Conservation (phyloP, 2,113 vertebrate genomes). For the Isichthys henryi region DNA sequence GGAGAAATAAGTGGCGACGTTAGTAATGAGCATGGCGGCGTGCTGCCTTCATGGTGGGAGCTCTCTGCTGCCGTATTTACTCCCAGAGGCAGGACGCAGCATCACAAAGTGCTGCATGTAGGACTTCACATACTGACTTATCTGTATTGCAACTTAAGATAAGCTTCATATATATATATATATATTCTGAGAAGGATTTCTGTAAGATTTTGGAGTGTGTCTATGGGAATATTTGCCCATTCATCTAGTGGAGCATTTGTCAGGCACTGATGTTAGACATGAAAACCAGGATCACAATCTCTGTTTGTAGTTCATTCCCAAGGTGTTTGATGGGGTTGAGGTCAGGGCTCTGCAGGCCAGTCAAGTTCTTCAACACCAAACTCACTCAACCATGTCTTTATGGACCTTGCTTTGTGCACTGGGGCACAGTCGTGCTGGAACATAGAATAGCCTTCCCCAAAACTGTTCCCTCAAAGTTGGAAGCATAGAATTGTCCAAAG, state of each 20-base stretch:
- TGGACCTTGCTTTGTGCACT: not conserved
- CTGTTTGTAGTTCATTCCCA: not conserved
- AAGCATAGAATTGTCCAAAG: not conserved
- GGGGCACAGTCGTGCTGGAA: not conserved
- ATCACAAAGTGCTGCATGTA: not conserved
- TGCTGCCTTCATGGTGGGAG: not conserved
- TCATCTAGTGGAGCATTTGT: too few species aligned
- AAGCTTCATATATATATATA: not conserved
- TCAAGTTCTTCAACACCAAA: not conserved
- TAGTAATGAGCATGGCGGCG: conserved; percentile 62
- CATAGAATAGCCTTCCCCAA: not conserved
- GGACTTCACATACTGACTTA: not conserved
- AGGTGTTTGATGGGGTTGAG: not conserved
- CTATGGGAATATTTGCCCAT: too few species aligned
- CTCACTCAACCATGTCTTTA: not conserved
- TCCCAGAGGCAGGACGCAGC: not conserved
- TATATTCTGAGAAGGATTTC: too few species aligned
- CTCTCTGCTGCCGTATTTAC: conserved; percentile 31
- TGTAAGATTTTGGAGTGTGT: too few species aligned
- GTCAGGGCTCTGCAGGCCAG: too few species aligned
- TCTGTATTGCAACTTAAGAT: not conserved
- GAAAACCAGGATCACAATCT: too few species aligned
- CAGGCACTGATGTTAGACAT: too few species aligned
- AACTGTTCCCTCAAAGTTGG: not conserved
- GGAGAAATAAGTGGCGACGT: conserved; percentile 50